Conservation (phyloP, 1,140 invertebrate species). For the Apis dorsata region DNA sequence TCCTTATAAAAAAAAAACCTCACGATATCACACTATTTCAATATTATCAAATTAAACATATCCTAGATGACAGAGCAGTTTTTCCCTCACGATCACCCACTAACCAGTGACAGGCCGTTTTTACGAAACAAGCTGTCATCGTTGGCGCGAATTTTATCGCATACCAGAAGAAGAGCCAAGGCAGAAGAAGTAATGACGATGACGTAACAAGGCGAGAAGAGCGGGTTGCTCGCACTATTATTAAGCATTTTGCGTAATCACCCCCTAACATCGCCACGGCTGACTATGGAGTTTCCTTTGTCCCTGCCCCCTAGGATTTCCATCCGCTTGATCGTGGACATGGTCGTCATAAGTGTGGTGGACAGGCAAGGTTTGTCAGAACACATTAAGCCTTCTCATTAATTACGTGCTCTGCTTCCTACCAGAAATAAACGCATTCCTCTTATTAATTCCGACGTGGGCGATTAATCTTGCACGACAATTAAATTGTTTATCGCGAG, state of each 20-base stretch:
- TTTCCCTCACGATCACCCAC: not conserved
- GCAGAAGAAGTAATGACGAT: conserved; percentile 41
- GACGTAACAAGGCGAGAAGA: conserved; percentile 14
- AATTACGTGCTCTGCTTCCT: conserved; percentile 58
- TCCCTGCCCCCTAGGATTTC: conserved; percentile 26
- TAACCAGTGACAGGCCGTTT: not conserved
- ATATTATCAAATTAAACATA: not conserved
- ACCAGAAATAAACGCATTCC: conserved; percentile 67
- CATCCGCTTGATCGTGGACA: conserved; percentile 21
- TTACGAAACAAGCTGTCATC: conserved; percentile 16
- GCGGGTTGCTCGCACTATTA: conserved; percentile 37
- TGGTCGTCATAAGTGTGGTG: conserved; percentile 52
- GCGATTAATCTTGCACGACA: conserved; percentile 64
- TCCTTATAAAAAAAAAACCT: too few relatives aligned
- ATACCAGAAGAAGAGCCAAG: conserved; percentile 17
- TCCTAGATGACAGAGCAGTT: not conserved
- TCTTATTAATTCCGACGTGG: conserved; percentile 63
- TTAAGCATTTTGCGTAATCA: conserved; percentile 67
- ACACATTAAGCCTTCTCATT: conserved; percentile 65
- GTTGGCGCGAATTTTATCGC: conserved; percentile 37
- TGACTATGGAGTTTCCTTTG: conserved; percentile 61
- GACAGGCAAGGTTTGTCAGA: conserved; percentile 61
- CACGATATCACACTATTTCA: not conserved
- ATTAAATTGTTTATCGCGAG: conserved; percentile 67
- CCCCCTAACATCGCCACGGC: conserved; percentile 50